phyloP scores from a whole-genome alignment of 1,140 invertebrate genomes.

The Hypothenemus hampei region DNA sequence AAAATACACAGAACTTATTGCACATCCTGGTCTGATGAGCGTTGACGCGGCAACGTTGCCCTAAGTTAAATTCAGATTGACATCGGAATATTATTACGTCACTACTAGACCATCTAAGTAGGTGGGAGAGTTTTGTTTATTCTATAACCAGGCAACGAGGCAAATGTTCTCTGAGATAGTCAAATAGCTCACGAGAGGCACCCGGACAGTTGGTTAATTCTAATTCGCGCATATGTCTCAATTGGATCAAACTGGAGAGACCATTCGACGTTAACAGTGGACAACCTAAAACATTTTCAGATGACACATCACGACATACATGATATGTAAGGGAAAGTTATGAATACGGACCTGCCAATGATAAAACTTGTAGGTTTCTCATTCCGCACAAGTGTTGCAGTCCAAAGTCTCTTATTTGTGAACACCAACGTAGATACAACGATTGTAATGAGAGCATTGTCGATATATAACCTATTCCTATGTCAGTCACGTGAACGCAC shows the following conservation, averaged over 20 bases:
- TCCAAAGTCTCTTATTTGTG: conserved; percentile 88
- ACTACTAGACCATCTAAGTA: no score
- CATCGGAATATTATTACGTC: no score
- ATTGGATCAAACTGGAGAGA: conserved; percentile 82
- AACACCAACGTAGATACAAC: conserved; percentile 90
- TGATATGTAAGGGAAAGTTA: no score
- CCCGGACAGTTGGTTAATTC: conserved; percentile 94
- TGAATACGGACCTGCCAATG: conserved; percentile 84
- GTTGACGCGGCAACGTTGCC: no score
- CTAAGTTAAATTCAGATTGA: no score
- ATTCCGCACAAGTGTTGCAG: conserved; percentile 91
- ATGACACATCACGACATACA: no score
- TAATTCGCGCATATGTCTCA: conserved; percentile 82
- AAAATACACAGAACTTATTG: no score
- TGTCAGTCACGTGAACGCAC: conserved; percentile 92
- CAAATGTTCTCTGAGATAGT: conserved; percentile 87
- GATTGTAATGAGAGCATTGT: conserved; percentile 90
- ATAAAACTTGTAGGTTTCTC: conserved; percentile 85
- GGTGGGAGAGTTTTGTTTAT: no score
- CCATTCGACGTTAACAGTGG: conserved; percentile 83
- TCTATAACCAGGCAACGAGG: conserved; percentile 86
- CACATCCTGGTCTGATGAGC: no score
- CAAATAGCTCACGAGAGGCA: conserved; percentile 81
- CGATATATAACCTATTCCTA: conserved; percentile 91
- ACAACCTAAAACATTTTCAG: conserved; percentile 79